Base-by-base conservation (phyloP, 1,140 invertebrate genomes). In the Trachymyrmex septentrionalis region DNA sequence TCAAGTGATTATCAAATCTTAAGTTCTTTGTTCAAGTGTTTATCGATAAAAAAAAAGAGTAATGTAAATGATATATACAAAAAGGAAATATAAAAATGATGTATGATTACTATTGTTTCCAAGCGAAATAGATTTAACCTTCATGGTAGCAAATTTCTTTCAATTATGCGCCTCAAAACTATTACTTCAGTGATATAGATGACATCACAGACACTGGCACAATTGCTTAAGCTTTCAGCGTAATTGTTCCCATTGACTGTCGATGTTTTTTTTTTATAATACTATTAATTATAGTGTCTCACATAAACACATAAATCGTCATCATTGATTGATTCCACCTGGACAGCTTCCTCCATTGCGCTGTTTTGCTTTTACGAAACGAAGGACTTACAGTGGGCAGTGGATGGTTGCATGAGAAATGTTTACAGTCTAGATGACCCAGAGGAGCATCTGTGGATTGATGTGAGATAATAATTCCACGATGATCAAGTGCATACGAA, bases 401-500 rank as follows among this genome's bases (percentile, higher is more conserved):
- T 94, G 92, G 91, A 93, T 91, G 92, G 88, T 93, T 90, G 89
- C 88, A 88, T 88, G 92, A 93, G 76, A 92, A 93, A 90, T 92
- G 93, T 92, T 93, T 94, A 92, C 92, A 92, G 90, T 93, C 92
- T 92, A 93, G 90, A 91, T 91, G 93, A 86, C 89, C 91, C 91
- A 87, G 92, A 91, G 69, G 91, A 89, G 88, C 92, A 92, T 93
- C 91, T 88, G 86, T 82, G 76, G 88, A 91, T 92, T 85, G 90
- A 82, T 7, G 86, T 88, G 77, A 88, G 85, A 86, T 89, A 87
- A 85, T 85, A 89, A 64, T 80, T 63, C 63, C 77, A 85, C 63
- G 92, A 82, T 84, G 93, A 92, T 95, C 94, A 95, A 88, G 94
- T 95, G 88, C 94, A 95, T 71, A 94, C 94, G 66, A 92, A 94